Base-by-base conservation (phyloP, 2,797 vertebrate genomes). In the Melanotaenia trifasciata region DNA sequence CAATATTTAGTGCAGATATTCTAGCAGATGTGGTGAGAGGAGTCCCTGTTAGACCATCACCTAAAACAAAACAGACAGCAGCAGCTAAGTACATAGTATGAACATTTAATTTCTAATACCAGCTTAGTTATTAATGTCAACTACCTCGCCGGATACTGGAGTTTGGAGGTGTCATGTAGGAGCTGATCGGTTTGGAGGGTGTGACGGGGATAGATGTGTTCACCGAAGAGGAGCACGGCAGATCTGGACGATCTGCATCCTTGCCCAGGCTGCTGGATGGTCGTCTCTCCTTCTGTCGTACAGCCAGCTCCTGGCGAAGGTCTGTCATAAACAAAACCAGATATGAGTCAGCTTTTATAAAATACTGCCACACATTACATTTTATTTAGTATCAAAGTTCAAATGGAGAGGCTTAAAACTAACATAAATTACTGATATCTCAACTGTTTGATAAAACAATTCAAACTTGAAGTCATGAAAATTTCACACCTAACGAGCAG, bases 1-100 rank as follows among this genome's bases (percentile, higher is more conserved):
- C 97, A 0, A 99, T 99, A 87, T 98, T 98, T 36, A 99, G 96
- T 5, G 97, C 98, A 47, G 98, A 99, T 94, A 99, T 99, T 72
- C 97, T 95, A 58, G 97, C 97, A 0, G 98, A 97, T 0, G 98
- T 97, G 0, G 97, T 99, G 50, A 99, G 95, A 0, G 98, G 98
- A 2, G 95, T 98, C 75, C 96, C 95, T 0, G 94, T 86, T 0
- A 94, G 92, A 63, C 94, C 91, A 74, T 96, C 96, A 22, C 96
- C 97, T 93, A 82, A 58, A 87, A 74, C 28, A 72, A 45, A 81
- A 45, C n/a, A 35, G 11, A 62, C 4, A 54, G 1, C 0, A 72
- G 35, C 24, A 33, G 16, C 2, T 63, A 18, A 69, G n/a, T 7
- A 51, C 22, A 18, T 0, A 32, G 0, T 4, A 1, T 13, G 3